Percentiles rank a stretch among this genome's conserved stretches.
These are phyloP conservation scores for Plusia festucae DNA, from an alignment of 2,888 invertebrate species.

Conservation along the genomic window DNA sequence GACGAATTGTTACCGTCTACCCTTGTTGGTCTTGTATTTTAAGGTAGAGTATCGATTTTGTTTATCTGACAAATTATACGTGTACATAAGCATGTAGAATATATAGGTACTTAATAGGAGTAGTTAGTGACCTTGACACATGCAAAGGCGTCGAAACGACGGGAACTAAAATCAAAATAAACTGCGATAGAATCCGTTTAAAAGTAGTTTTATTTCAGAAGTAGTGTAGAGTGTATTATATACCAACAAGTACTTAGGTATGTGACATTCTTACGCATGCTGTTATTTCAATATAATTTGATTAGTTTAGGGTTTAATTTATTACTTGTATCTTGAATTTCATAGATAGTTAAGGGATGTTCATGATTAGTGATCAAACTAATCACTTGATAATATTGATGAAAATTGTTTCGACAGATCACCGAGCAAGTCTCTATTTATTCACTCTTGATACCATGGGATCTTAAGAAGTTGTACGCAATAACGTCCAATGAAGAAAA, in stretches of 20 bases:
- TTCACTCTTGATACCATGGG: no score
- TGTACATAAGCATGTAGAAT: no score
- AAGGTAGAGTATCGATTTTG: slow-evolving; percentile 33
- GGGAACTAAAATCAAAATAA: no score
- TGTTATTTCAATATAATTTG: slow-evolving; percentile 1
- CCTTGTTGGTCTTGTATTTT: slow-evolving; percentile 33
- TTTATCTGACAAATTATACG: slow-evolving; percentile 14
- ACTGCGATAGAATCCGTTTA: no score
- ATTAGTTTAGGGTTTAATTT: not conserved
- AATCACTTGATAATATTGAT: not conserved
- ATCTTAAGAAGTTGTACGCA: no score
- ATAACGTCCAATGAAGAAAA: no score
- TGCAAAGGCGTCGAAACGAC: no score
- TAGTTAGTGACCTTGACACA: no score
- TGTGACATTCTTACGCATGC: not conserved
- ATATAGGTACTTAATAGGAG: no score
- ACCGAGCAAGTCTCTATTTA: no score
- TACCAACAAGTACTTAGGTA: not conserved
- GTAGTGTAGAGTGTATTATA: not conserved
- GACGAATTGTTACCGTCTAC: slow-evolving; percentile 59
- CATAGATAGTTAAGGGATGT: not conserved
- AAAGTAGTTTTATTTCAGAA: no score
- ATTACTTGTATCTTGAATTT: not conserved
- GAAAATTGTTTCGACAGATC: not conserved
- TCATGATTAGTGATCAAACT: not conserved